A percentile compares a stretch with the other conserved stretches of the same genome.
phyloP scores from a whole-genome alignment of 2,113 vertebrate species.

The Panurus biarmicus region DNA sequence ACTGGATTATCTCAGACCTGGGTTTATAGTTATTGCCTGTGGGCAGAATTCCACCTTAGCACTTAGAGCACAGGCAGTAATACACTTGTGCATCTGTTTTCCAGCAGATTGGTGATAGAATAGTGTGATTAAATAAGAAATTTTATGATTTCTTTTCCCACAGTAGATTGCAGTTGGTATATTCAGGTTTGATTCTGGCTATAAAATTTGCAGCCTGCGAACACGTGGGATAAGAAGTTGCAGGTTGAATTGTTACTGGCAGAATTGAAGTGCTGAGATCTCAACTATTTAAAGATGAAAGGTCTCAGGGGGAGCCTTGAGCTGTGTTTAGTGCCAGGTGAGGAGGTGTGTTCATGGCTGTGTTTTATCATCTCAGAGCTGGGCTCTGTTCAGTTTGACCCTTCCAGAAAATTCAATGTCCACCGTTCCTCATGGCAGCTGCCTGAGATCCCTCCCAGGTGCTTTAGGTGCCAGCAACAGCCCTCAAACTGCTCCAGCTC shows the following conservation, averaged over 20 bases:
- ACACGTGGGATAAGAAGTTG: background rate
- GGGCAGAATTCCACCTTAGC: background rate
- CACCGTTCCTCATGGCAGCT: fast-evolving
- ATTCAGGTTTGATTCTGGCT: background rate
- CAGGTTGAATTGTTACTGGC: background rate
- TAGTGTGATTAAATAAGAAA: background rate
- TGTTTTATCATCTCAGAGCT: background rate
- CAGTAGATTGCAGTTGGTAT: background rate
- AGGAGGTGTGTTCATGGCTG: background rate
- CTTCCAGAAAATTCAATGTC: background rate
- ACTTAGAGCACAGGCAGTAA: background rate
- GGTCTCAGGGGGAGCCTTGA: background rate
- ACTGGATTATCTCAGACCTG: background rate
- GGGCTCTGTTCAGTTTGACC: background rate
- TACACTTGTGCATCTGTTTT: background rate
- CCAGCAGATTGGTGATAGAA: background rate
- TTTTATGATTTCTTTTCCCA: background rate
- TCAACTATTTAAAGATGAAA: background rate
- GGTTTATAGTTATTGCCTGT: background rate
- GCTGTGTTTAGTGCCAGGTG: background rate
- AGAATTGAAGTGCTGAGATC: background rate
- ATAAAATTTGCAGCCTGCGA: background rate
- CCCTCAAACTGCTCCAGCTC: background rate
- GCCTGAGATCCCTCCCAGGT: background rate
- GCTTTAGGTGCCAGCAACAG: background rate